Evolutionary conservation across 2,797 vertebrate species (phyloP), one percentile per base, ranked within the genome.

Genomic region (Melanotaenia parkinsoni): DNA sequence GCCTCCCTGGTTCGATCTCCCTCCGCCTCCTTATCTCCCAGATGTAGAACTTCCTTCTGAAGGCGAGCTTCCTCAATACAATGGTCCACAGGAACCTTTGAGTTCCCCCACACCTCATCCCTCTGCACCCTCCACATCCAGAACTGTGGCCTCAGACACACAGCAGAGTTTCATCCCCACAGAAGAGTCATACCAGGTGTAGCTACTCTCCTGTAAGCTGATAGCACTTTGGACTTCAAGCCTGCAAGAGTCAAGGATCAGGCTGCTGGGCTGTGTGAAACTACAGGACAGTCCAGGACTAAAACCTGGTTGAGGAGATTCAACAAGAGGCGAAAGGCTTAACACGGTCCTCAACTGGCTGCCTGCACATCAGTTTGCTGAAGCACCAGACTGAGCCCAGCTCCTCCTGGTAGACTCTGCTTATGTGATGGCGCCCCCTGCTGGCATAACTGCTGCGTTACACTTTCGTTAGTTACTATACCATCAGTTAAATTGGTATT

Each of bases 1-100:
- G 63, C 98, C 98, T 0, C 96, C 97, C 0, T 99, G 98, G 98
- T 99, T 96, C 70, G 97, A 99, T 87, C 96, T 99, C 57, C 98
- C 98, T 57, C 98, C 98, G 13, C 98, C 98, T 0, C 98, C 98
- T 1, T 99, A 99, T 59, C 96, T 93, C 53, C 95, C 94, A 0
- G 96, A 97, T 24, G 92, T 88, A 0, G 96, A 96, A 20, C 85
- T 88, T 59, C 82, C 91, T 30, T 86, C 88, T 62, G 96, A 95
- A 24, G 92, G 93, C 1, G 96, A 96, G 58, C 95, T 98, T 74
- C 97, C 98, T 38, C 95, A 93, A 4, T 98, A 98, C 58, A 95
- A 95, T 54, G 95, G 92, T 9, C 65, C 76, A 6, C 83, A 59
- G 4, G 76, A 79, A 33, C 72, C 78, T 43, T 12, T 47, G 65